phyloP scores from a whole-genome alignment of 1,140 invertebrate genomes.

The Drosophila sucinea region DNA sequence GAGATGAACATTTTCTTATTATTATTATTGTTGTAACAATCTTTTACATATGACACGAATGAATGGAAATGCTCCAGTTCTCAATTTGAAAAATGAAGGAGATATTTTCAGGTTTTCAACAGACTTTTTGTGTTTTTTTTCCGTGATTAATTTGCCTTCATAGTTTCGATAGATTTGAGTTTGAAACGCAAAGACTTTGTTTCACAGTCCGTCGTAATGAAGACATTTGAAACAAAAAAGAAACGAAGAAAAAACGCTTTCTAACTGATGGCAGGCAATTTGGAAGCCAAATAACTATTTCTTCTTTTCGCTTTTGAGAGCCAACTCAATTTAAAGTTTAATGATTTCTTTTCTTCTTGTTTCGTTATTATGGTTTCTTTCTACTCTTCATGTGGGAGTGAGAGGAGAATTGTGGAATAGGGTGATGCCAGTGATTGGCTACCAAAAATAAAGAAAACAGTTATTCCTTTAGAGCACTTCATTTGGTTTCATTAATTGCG shows the following conservation, averaged over 20 bases:
- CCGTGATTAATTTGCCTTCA: slow-evolving; percentile 64
- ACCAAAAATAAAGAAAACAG: no score
- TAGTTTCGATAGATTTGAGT: slow-evolving; percentile 49
- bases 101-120: slow-evolving; percentile 35
- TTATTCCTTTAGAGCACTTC: background rate
- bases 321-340: slow-evolving; percentile 27
- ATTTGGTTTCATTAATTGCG: background rate
- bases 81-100: slow-evolving; percentile 60
- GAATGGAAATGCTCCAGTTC: slow-evolving; percentile 54
- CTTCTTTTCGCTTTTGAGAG: slow-evolving; percentile 15
- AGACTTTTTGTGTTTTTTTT: slow-evolving; percentile 40
- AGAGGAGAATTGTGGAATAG: no score
- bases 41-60: slow-evolving; percentile 37
- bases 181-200: slow-evolving; percentile 41
- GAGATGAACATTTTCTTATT: slow-evolving; percentile 56
- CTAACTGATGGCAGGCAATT: slow-evolving; percentile 61
- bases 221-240: slow-evolving; percentile 61
- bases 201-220: slow-evolving; percentile 45
- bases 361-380: background rate
- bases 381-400: background rate
- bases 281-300: slow-evolving; percentile 21
- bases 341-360: slow-evolving; percentile 32
- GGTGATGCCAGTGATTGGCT: no score
- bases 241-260: slow-evolving; percentile 58
- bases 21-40: slow-evolving; percentile 49